Conservation (phyloP, 2,113 vertebrate species). For the Cacatua alba region DNA sequence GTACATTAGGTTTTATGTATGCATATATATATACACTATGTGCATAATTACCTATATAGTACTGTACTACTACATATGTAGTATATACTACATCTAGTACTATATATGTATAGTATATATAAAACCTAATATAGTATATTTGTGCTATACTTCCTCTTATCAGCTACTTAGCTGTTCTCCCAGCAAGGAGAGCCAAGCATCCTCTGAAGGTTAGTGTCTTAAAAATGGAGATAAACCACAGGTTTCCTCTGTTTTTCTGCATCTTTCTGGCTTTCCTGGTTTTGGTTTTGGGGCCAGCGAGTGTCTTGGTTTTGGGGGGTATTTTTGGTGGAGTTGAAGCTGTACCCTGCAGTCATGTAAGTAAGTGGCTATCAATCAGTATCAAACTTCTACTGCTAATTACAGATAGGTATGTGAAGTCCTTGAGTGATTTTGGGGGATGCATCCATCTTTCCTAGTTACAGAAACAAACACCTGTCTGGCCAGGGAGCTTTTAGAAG, state of each 20-base stretch:
- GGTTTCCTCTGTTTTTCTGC: neutral
- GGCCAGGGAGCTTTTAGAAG: neutral
- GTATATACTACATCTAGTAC: neutral
- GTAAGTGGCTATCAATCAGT: neutral
- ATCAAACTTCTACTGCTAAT: neutral
- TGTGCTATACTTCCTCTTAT: neutral
- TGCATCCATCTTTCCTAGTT: neutral
- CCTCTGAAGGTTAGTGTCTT: neutral
- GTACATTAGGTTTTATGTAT: neutral
- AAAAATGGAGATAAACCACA: neutral
- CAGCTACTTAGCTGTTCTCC: neutral
- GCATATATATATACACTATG: neutral
- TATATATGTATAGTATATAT: neutral
- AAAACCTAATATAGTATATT: neutral
- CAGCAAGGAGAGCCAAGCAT: neutral
- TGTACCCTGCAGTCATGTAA: neutral
- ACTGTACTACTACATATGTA: neutral
- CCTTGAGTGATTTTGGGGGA: neutral
- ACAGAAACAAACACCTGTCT: accelerated
- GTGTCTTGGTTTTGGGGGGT: neutral
- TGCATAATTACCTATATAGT: neutral
- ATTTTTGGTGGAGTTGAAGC: neutral
- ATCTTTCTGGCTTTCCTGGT: neutral
- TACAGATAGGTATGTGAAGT: neutral
- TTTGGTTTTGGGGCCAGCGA: no score